phyloP scores from a whole-genome alignment of 1,140 invertebrate species.

The Leptonema lineaticorne region DNA sequence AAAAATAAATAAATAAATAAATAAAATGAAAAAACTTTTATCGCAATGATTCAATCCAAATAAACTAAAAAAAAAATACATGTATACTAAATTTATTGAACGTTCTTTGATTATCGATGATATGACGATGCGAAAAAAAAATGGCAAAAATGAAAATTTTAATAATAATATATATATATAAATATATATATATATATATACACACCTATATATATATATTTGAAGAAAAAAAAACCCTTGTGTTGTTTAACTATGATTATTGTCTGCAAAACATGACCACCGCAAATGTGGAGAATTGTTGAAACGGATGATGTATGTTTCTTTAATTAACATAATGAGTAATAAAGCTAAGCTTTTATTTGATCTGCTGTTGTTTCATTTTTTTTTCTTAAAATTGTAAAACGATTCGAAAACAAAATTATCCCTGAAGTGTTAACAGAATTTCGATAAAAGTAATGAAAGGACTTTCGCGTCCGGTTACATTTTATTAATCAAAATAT shows the following conservation, averaged over 20 bases:
- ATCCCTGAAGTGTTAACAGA: no score
- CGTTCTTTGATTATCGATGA: slow-evolving; percentile 39
- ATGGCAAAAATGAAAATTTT: slow-evolving; percentile 39
- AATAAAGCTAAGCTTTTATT: slow-evolving; percentile 62
- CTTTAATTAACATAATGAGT: slow-evolving; percentile 58
- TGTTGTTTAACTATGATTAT: slow-evolving; percentile 40
- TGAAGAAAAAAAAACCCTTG: slow-evolving; percentile 36
- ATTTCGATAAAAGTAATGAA: no score
- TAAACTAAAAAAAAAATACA: no score
- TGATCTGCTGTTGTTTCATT: slow-evolving; percentile 52
- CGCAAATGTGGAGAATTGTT: slow-evolving; percentile 46
- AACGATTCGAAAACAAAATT: no score
- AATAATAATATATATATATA: slow-evolving; percentile 30
- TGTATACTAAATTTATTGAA: slow-evolving; percentile 41
- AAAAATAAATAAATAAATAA: slow-evolving; percentile 47
- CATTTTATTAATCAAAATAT: no score
- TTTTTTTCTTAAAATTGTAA: no score
- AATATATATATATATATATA: slow-evolving; percentile 12
- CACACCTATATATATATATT: no score
- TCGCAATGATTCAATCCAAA: slow-evolving; percentile 42
- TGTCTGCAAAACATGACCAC: slow-evolving; percentile 39
- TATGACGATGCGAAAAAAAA: slow-evolving; percentile 37
- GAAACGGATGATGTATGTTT: slow-evolving; percentile 57
- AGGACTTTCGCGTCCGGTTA: no score
- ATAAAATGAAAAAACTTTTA: slow-evolving; percentile 42